phyloP scores from a whole-genome alignment of 2,888 invertebrate species.

The Phalangium opilio region DNA sequence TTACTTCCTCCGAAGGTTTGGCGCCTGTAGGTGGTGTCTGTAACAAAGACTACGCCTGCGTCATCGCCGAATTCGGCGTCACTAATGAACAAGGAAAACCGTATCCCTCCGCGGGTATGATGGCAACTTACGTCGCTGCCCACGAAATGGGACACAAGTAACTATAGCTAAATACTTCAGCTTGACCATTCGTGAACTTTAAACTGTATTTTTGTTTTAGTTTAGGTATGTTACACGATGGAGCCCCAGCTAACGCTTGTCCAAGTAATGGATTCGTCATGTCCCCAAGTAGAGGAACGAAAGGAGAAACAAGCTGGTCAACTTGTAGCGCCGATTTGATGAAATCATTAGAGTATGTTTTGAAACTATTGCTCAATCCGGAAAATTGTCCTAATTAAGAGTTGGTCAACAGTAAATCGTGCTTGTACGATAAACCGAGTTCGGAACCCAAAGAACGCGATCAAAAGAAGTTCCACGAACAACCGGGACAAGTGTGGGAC shows the following conservation, averaged over 20 bases:
- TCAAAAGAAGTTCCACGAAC: slow-evolving; percentile 45
- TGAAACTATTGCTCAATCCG: too few species aligned
- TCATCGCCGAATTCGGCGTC: slow-evolving; percentile 61
- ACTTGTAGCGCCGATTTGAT: slow-evolving; percentile 52
- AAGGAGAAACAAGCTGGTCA: slow-evolving; percentile 64
- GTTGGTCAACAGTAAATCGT: slow-evolving; percentile 9
- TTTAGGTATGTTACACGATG: slow-evolving; percentile 66
- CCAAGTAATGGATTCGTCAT: slow-evolving; percentile 62
- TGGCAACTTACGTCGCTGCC: slow-evolving; percentile 62
- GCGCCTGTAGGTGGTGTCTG: slow-evolving; percentile 67
- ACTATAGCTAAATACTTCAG: slow-evolving; percentile 31
- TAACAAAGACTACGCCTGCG: slow-evolving; percentile 51
- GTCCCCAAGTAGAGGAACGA: slow-evolving; percentile 62
- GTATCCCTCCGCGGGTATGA: slow-evolving; percentile 68
- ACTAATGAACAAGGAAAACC: slow-evolving; percentile 55
- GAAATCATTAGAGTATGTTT: slow-evolving; percentile 42
- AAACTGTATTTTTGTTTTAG: too few species aligned
- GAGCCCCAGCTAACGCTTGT: slow-evolving; percentile 47
- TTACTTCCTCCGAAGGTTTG: slow-evolving; percentile 29
- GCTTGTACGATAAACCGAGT: slow-evolving; percentile 15
- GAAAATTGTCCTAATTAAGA: too few species aligned
- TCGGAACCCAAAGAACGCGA: slow-evolving; percentile 25
- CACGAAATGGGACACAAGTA: slow-evolving; percentile 72
- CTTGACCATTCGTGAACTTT: too few species aligned
- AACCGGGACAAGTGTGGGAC: slow-evolving; percentile 52